Conservation (phyloP, 2,888 invertebrate species). For the Amblyjoppa proteus region DNA sequence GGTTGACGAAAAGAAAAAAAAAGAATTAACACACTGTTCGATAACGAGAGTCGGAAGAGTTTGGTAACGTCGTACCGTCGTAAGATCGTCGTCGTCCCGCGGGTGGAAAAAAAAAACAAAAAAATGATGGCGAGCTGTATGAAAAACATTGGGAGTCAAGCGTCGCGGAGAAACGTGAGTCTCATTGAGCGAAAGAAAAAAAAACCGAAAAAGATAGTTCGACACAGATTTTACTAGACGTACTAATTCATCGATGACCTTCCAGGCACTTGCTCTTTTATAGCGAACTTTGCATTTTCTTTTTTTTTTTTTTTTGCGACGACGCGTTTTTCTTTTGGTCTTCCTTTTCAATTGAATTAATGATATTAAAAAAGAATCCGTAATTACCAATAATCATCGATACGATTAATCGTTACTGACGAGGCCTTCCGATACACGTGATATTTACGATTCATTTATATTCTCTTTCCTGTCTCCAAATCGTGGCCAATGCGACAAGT, state of each 20-base stretch:
- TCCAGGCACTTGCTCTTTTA: conserved; percentile 67
- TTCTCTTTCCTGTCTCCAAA: conserved; percentile 74
- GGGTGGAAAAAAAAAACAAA: conserved; percentile 14
- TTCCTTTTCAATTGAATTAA: conserved; percentile 31
- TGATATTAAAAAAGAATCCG: neutral
- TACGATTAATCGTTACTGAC: neutral
- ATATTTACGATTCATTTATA: conserved; percentile 47
- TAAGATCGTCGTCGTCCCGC: conserved; percentile 34
- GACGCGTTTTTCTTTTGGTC: conserved; percentile 48
- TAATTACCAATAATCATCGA: conserved; percentile 14
- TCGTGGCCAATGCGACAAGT: conserved; percentile 78
- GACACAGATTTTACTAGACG: conserved; percentile 12
- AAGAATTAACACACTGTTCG: conserved; percentile 5
- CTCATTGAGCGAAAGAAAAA: conserved; percentile 53
- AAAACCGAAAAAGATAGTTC: conserved; percentile 35
- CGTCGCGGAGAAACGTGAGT: conserved; percentile 85
- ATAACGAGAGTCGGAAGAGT: neutral
- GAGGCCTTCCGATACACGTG: neutral
- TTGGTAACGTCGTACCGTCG: conserved; percentile 26
- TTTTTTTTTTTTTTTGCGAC: neutral
- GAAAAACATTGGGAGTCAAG: conserved; percentile 83
- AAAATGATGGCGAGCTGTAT: conserved; percentile 85
- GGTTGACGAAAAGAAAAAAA: neutral
- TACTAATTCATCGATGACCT: conserved; percentile 76
- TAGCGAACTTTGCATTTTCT: conserved; percentile 66